These are phyloP conservation scores for Branchinecta lynchi DNA, from an alignment of 1,140 invertebrate species.

Conservation along the genomic window DNA sequence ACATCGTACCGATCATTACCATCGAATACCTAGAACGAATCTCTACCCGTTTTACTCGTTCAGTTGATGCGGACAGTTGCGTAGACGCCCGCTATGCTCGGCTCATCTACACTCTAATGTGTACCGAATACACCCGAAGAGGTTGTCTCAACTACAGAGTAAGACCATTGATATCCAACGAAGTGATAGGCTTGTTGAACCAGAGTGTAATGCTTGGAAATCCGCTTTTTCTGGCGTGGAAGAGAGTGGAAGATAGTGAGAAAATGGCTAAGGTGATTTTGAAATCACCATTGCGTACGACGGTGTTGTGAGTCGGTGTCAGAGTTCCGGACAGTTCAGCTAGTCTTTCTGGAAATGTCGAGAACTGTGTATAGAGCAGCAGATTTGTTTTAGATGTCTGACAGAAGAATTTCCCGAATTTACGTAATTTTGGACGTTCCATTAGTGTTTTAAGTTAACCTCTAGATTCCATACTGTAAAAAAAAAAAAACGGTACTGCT, in stretches of 20 bases:
- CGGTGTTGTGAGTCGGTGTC: not conserved
- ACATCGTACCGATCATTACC: slow-evolving; percentile 14
- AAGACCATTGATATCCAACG: not conserved
- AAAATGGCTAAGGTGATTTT: not conserved
- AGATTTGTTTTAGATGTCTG: no score
- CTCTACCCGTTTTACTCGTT: not conserved
- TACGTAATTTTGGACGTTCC: no score
- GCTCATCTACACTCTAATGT: slow-evolving; percentile 14
- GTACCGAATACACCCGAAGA: not conserved
- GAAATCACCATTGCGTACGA: not conserved
- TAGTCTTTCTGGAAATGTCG: not conserved
- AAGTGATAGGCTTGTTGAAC: not conserved
- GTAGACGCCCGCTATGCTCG: slow-evolving; percentile 7
- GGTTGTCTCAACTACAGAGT: slow-evolving; percentile 12
- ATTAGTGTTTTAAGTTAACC: no score
- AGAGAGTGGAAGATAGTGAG: not conserved
- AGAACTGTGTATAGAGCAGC: no score
- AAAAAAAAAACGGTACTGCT: no score
- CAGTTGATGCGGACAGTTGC: not conserved
- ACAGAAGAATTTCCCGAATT: no score
- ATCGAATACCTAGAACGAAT: slow-evolving; percentile 10
- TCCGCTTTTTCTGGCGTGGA: not conserved
- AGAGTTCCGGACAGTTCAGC: not conserved
- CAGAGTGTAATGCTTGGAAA: not conserved
- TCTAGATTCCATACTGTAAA: no score